Evolutionary conservation across 2,113 vertebrate genomes (phyloP).

Genomic region (Podocnemis expansa): DNA sequence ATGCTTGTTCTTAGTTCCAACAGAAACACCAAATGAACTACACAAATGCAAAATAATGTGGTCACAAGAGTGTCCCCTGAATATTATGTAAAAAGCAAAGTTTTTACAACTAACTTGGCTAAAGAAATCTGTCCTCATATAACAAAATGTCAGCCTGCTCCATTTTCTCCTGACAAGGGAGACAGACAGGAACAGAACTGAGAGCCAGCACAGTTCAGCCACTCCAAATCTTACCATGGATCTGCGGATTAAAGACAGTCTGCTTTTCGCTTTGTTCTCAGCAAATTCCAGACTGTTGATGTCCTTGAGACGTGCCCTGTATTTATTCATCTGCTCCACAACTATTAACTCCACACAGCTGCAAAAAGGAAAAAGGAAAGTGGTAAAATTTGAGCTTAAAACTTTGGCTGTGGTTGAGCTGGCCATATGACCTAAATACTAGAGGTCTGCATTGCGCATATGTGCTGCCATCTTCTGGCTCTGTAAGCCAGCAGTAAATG

Average conservation of each 20-base stretch:
- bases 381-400: slow-evolving; percentile 17
- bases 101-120: background rate
- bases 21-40: background rate
- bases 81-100: background rate
- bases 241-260: slow-evolving; percentile 91
- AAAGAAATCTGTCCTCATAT: background rate
- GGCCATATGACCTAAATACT: background rate
- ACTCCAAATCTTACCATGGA: slow-evolving; percentile 90
- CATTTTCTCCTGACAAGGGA: background rate
- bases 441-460: background rate
- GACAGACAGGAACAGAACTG: background rate
- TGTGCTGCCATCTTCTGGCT: background rate
- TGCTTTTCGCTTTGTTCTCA: slow-evolving; percentile 95
- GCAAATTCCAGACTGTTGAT: slow-evolving; percentile 97
- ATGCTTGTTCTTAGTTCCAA: background rate
- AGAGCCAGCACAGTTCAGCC: background rate
- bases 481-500: background rate
- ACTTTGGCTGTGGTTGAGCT: background rate
- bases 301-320: slow-evolving; percentile 94
- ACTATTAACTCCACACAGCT: slow-evolving; percentile 97
- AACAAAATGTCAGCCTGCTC: too few relatives aligned
- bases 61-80: background rate
- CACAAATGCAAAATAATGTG: background rate
- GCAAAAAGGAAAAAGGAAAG: slow-evolving; percentile 20
- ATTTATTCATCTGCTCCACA: slow-evolving; percentile 98